Percentiles rank a stretch among this genome's conserved stretches.
Conservation (phyloP, 2,888 invertebrate species). For the Eristalis intricaria region DNA sequence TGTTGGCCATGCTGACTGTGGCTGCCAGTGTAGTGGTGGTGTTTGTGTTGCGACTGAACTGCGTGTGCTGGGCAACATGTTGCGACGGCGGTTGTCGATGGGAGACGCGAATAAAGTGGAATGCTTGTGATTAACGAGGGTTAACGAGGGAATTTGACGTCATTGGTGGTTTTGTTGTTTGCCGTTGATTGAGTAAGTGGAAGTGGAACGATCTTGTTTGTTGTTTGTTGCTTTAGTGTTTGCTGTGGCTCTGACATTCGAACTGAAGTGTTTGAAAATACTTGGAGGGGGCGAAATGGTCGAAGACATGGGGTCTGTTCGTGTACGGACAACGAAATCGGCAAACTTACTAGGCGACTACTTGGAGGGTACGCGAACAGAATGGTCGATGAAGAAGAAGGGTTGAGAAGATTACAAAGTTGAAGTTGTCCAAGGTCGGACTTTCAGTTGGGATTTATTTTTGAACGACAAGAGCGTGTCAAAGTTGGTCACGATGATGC, state of each 20-base stretch:
- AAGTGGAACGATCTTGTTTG: neutral
- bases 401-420: too few relatives aligned
- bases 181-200: neutral
- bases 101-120: neutral
- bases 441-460: too few relatives aligned
- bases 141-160: neutral
- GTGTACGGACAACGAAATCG: too few relatives aligned
- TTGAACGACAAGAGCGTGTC: too few relatives aligned
- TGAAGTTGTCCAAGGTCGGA: too few relatives aligned
- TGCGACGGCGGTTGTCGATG: neutral
- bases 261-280: neutral
- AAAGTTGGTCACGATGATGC: too few relatives aligned
- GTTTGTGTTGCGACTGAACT: neutral
- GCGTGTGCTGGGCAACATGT: neutral
- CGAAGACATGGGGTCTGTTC: neutral
- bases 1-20: neutral
- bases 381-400: too few relatives aligned
- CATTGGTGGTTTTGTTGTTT: neutral
- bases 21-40: too few relatives aligned
- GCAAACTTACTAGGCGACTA: too few relatives aligned
- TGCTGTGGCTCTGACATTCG: neutral
- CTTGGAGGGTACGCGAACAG: too few relatives aligned
- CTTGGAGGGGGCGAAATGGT: neutral
- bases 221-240: neutral
- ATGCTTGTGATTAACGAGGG: neutral